Base-by-base conservation (phyloP, 2,113 vertebrate species). In the Onychostruthus taczanowskii region DNA sequence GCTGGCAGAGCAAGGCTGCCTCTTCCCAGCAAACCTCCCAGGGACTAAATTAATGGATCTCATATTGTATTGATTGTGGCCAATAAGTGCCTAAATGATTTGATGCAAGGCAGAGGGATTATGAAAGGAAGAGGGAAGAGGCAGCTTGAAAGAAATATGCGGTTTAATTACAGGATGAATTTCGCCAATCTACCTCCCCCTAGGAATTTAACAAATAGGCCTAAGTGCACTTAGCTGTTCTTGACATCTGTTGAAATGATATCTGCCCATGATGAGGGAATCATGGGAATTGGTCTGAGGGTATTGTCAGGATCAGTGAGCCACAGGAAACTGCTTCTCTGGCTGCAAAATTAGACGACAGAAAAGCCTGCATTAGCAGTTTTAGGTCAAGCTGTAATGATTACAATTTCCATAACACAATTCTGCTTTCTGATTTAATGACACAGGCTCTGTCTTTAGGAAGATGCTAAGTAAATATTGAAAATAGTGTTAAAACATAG, bases 141-240 rank as follows among this genome's bases (percentile, higher is more conserved):
- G 93, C 95, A 87, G 90, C 96, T 94, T 93, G 94, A 94, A 98
- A 98, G 97, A 97, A 98, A 98, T 97, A 97, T 97, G 97, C 67
- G 97, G 97, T 98, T 98, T 98, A 98, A 98, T 98, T 98, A 98
- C 96, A 94, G 98, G 96, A 98, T 98, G 97, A 96, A 97, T 97
- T 97, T 97, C 24, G 6, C 95, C 97, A 93, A 97, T 97, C 96
- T 94, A 11, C 90, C 89, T 91, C 93, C 96, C 96, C 96, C 77
- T 30, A 97, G 98, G 98, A 98, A 96, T 98, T 98, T 98, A 98
- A 98, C 98, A 98, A 98, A 98, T 96, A 97, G 97, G 95, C 95
- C 94, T 98, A 97, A 98, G 97, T 97, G 98, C 98, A 98, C 98
- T 98, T 98, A 96, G 96, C 97, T 97, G 81, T 95, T 97, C 93